These are phyloP conservation scores for Caenorhabditis parvicauda DNA, from an alignment of 2,888 invertebrate species.

Conservation along the genomic window DNA sequence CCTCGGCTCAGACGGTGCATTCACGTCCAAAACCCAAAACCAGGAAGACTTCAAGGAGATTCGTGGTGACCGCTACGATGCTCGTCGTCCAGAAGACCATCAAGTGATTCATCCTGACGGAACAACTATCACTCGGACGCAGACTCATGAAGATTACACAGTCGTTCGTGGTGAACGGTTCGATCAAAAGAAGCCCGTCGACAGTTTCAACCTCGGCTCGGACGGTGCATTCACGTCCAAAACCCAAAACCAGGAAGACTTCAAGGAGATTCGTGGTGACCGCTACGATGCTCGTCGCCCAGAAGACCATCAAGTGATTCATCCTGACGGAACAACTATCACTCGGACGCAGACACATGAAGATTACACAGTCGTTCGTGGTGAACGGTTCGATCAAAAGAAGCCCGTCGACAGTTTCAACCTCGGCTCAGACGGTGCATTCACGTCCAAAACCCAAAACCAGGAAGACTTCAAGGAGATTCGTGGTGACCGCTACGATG, in stretches of 20 bases:
- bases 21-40: conserved; percentile 1
- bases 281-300: not conserved
- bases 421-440: not conserved
- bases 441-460: conserved; percentile 1
- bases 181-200: not conserved
- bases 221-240: not conserved
- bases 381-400: not conserved
- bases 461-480: conserved; percentile 3
- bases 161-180: not conserved
- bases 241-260: conserved; percentile 4
- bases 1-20: not conserved
- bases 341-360: not conserved
- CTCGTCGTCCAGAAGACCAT: not conserved
- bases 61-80: conserved; percentile 1
- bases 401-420: not conserved
- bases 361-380: not conserved
- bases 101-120: not conserved
- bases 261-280: conserved; percentile 1
- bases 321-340: not conserved
- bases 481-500: conserved; percentile 1
- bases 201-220: not conserved
- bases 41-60: conserved; percentile 3
- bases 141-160: conserved; percentile 3
- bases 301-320: not conserved
- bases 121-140: not conserved